Base-by-base conservation (phyloP, 23 tunicate genomes). In the Trididemnum nubilum region DNA sequence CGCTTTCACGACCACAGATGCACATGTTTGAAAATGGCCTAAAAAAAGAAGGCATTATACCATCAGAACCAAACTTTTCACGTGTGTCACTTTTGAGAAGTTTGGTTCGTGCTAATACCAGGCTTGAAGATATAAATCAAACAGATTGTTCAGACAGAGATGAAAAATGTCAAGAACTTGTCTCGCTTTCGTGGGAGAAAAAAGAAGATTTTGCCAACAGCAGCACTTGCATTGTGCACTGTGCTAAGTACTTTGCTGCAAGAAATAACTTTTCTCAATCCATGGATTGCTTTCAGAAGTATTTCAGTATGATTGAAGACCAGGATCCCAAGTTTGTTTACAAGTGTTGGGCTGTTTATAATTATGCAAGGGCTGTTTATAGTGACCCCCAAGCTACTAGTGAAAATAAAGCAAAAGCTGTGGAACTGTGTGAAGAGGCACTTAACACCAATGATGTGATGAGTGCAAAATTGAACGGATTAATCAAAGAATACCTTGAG, bases 301-400 rank as follows among this genome's bases (percentile, higher is more conserved):
- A 52, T 24, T 34, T 85, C 1, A 64, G 72, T 34, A 66, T 65
- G 19, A 65, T 65, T 33, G 58, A 49, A 24, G 38, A 76, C 32
- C 26, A 15, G 18, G 67, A 61, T 24, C 59, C 58, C 3, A 38
- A 33, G 19, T 38, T 18, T 51, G 60, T 60, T 34, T 33, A 73
- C 19, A 58, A 76, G 32, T 80, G 83, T 25, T 85, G 88, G 88
- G 88, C 82, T n/a, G 64, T 71, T 26, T 85, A 85, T 79, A 85
- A 85, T 66, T 77, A 28, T 2, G 77, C 82, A n/a, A 64, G 88
- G 21, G 5, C 26, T 21, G 25, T 24, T n/a, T 9, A 9, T 44
- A 7, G 54, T 44, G 12, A 44, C 15, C 54, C 54, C 15, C 9
- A 15, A 9, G 12, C 54, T 9, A 9, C 54, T 44, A 15, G 12